phyloP scores from a whole-genome alignment of 2,888 invertebrate species.

The Smittia sp. region DNA sequence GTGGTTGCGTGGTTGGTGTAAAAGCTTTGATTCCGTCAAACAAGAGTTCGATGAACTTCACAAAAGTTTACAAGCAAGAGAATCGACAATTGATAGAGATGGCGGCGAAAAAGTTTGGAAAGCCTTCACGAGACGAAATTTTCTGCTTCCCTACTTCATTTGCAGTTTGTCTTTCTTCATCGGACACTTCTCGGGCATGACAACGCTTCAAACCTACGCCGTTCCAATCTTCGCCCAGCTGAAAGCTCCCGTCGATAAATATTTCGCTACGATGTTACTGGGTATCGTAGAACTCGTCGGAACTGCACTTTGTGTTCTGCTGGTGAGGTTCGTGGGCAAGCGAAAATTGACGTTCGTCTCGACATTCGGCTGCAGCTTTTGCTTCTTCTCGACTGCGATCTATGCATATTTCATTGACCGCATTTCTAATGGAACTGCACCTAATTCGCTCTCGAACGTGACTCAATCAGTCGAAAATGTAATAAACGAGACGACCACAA shows the following conservation, averaged over 20 bases:
- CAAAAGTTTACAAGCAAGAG: constrained; percentile 49
- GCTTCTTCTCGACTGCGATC: constrained; percentile 57
- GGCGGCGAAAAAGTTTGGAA: not conserved
- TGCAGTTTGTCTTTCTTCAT: constrained; percentile 54
- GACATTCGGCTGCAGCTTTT: constrained; percentile 63
- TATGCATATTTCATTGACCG: constrained; percentile 51
- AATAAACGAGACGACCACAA: not conserved
- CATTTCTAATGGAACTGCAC: constrained; percentile 52
- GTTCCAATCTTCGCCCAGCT: constrained; percentile 70
- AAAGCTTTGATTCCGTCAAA: constrained; percentile 44
- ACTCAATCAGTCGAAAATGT: constrained; percentile 47
- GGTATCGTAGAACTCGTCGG: constrained; percentile 70
- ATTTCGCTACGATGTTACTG: constrained; percentile 70
- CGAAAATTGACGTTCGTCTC: constrained; percentile 66
- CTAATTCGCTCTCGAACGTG: constrained; percentile 52
- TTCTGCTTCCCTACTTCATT: constrained; percentile 63
- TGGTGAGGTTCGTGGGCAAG: constrained; percentile 73
- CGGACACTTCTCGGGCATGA: constrained; percentile 73
- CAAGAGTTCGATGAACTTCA: constrained; percentile 51
- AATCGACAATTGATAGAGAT: constrained; percentile 42
- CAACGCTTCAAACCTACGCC: constrained; percentile 70
- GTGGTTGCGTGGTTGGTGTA: constrained; percentile 75
- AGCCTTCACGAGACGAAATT: constrained; percentile 52
- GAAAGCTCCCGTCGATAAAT: constrained; percentile 71
- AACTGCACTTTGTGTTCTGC: constrained; percentile 61